phyloP scores from a whole-genome alignment of 2,797 vertebrate genomes.

The Uromys caudimaculatus region DNA sequence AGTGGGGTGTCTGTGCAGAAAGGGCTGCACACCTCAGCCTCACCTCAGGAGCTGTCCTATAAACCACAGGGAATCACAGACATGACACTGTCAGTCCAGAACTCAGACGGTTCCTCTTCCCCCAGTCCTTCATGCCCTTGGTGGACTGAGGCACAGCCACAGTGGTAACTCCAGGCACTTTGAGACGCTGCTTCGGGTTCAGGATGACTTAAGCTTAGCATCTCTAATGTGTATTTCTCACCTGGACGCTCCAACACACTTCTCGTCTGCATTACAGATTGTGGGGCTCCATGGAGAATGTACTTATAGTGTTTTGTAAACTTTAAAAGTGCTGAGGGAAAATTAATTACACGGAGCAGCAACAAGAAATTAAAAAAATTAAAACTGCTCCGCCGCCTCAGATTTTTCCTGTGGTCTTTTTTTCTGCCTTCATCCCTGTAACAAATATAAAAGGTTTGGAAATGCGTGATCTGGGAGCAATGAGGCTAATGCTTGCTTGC shows the following conservation, averaged over 20 bases:
- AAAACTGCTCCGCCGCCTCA: background rate
- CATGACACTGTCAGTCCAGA: background rate
- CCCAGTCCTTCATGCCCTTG: background rate
- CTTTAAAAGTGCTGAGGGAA: background rate
- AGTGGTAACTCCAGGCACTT: background rate
- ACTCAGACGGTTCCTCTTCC: background rate
- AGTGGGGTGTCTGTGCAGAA: background rate
- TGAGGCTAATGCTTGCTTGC: background rate
- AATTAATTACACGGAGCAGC: background rate
- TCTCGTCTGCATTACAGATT: background rate
- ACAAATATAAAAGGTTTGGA: background rate
- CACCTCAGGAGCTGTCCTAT: background rate
- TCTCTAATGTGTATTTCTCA: background rate
- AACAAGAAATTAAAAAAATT: background rate
- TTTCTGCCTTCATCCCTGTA: background rate
- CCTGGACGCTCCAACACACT: background rate
- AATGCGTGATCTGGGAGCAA: background rate
- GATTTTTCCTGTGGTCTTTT: background rate
- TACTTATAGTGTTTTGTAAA: background rate
- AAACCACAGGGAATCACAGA: background rate
- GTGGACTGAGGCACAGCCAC: background rate
- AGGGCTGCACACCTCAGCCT: background rate
- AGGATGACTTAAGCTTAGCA: background rate
- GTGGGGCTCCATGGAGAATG: background rate
- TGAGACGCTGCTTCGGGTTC: background rate